Conservation (phyloP, 2,888 invertebrate genomes). For the Sinohyriopsis cumingii region DNA sequence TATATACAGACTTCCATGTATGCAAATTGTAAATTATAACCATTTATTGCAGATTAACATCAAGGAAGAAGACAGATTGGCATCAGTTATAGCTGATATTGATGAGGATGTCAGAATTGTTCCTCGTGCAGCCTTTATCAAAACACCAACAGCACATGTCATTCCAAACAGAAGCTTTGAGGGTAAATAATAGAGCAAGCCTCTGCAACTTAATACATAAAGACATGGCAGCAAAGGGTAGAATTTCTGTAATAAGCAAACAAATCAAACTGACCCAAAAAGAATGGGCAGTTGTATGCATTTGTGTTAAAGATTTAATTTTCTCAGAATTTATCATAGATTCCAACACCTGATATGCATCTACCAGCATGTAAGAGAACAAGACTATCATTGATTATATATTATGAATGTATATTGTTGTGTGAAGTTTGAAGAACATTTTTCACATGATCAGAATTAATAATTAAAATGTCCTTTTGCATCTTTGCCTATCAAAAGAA, state of each 20-base stretch:
- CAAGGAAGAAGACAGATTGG: slow-evolving; percentile 72
- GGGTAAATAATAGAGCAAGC: slow-evolving; percentile 54
- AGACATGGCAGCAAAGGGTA: neutral
- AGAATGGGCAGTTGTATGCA: too few relatives aligned
- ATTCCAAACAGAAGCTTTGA: slow-evolving; percentile 79
- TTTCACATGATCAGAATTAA: too few relatives aligned
- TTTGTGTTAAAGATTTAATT: too few relatives aligned
- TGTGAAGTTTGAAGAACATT: too few relatives aligned
- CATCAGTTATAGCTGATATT: slow-evolving; percentile 70
- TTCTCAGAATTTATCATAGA: too few relatives aligned
- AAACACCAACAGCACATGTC: slow-evolving; percentile 81
- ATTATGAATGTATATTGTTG: too few relatives aligned
- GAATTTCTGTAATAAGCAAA: neutral
- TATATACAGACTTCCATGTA: neutral
- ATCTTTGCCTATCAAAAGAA: too few relatives aligned
- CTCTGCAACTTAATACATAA: neutral
- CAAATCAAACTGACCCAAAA: too few relatives aligned
- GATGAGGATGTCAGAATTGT: slow-evolving; percentile 80
- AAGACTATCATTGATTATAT: too few relatives aligned
- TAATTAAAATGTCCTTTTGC: too few relatives aligned
- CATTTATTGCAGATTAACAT: slow-evolving; percentile 64
- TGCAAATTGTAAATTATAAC: neutral
- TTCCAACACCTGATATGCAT: too few relatives aligned
- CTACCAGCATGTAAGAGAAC: too few relatives aligned
- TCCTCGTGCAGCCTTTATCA: slow-evolving; percentile 85